Evolutionary conservation across 2,888 invertebrate species (phyloP), one percentile per base, ranked within the genome.

Genomic region (Eristalis arbustorum): DNA sequence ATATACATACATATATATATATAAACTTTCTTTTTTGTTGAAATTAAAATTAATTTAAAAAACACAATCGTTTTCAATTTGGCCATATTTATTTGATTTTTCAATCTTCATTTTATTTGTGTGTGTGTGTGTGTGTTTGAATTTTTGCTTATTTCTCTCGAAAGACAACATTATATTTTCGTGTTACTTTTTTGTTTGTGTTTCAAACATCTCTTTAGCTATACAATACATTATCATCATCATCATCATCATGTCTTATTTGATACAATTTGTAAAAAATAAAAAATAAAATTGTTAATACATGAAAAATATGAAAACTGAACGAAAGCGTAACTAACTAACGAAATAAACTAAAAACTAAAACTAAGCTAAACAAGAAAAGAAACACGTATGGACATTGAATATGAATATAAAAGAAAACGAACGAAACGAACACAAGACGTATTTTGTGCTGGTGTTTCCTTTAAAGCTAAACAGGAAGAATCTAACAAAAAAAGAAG

Each of bases 11-110:
- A 66, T 77, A 66, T 74, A 69, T 71, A 66, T 25, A 25, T 25
- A 25, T 25, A 25, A 25, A 66, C 31, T 34, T 37, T 73, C n/a
- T 57, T 13, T 73, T 18, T 63, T 57, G 61, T 83, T 83, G 25
- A 82, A 87, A 74, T 78, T 49, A 75, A 82, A 82, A 83, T 83
- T 79, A 83, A 68, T 83, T 79, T 56, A 79, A 78, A 82, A 80
- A 31, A 76, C 76, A 81, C 10, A 37, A 59, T 79, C 67, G 59
- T 63, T 80, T 64, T 79, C 28, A 75, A 79, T 87, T 82, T 87
- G 82, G 83, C 82, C 67, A 79, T 79, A 78, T 78, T 73, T 63
- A 22, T 80, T 76, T 61, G 42, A 42, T 42, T 85, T 69, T 71
- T 77, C 42, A n/a, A 42, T 42, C 42, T n/a, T 42, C 14, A n/a